Percentiles rank a stretch among this genome's conserved stretches.
These are phyloP conservation scores for Oreocharis arfaki DNA, from an alignment of 2,113 vertebrate genomes.

Conservation along the genomic window DNA sequence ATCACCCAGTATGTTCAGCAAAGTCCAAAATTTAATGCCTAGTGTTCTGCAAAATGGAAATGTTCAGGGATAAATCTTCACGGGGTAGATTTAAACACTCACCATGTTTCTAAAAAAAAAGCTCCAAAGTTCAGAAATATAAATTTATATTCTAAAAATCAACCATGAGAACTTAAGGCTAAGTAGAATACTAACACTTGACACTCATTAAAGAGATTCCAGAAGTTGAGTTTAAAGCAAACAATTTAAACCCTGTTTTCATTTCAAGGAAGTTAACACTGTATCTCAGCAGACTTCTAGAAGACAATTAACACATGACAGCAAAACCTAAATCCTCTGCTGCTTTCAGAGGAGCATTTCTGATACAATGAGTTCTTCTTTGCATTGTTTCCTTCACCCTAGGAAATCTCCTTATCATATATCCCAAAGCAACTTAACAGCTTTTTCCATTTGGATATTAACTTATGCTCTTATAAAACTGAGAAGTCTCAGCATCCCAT, in stretches of 20 bases:
- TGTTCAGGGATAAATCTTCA: not conserved
- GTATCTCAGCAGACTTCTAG: not conserved
- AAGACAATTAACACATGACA: not conserved
- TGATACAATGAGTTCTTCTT: not conserved
- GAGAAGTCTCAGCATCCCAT: not conserved
- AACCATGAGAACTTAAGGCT: not conserved
- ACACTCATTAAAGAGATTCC: not conserved
- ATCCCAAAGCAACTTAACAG: slow-evolving; percentile 9
- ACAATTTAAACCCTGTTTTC: not conserved
- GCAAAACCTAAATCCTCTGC: not conserved
- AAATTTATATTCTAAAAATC: not conserved
- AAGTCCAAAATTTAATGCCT: not conserved
- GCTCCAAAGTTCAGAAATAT: not conserved
- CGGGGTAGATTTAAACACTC: not conserved
- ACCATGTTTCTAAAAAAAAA: not conserved
- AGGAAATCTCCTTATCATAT: not conserved
- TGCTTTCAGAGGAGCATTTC: not conserved
- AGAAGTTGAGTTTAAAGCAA: not conserved
- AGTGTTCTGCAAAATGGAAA: not conserved
- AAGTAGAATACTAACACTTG: not conserved
- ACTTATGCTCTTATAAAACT: not conserved
- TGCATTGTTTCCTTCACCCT: not conserved
- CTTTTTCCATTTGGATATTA: not conserved
- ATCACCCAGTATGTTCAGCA: not conserved
- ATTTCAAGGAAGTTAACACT: not conserved